Base-by-base conservation (phyloP, 2,888 invertebrate species). In the Brachyptera risi region DNA sequence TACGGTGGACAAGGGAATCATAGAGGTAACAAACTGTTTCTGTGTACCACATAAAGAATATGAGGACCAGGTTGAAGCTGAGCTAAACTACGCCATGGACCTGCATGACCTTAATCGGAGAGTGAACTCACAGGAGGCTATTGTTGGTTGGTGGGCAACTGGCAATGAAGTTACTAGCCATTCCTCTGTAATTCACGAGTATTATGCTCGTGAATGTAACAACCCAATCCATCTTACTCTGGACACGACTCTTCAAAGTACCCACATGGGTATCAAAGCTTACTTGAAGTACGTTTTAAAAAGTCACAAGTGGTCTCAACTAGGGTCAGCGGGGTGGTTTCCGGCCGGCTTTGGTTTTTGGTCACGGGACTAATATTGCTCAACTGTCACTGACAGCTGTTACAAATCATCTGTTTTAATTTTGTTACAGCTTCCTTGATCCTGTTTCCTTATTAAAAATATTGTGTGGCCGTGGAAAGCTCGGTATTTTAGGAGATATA, bases 71-170 rank as follows among this genome's bases (percentile, higher is more conserved):
- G 96, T 97, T n/a, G 96, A 97, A 73, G 93, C 98, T 4, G 97
- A 99, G 76, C 83, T 98, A 60, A 93, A 92, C 73, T 97, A 96
- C 78, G 97, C 97, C 19, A 88, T 93, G 82, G 96, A 96, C 71
- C 87, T 97, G 73, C 96, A 90, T 72, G 96, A 96, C 69, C 80
- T 97, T 58, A 96, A 97, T 76, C 86, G 90, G 66, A 86, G 92
- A 71, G 96, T 98, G 1, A 96, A 97, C 72, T 84, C 93, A 0
- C 87, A 86, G 62, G 98, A 99, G 78, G 88, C 84, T 68, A 95
- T 99, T 71, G 95, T 99, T 59, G 99, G 99, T 23, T 99, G 99
- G 99, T 98, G 90, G 90, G 96, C 97, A 1, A 99, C 98, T 0
- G 96, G 97, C 58, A 88, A 92, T 68, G 97, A 98, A 76, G 95